Percentiles rank a stretch among this genome's conserved stretches.
Conservation (phyloP, 2,113 vertebrate genomes). For the Tetrax tetrax region DNA sequence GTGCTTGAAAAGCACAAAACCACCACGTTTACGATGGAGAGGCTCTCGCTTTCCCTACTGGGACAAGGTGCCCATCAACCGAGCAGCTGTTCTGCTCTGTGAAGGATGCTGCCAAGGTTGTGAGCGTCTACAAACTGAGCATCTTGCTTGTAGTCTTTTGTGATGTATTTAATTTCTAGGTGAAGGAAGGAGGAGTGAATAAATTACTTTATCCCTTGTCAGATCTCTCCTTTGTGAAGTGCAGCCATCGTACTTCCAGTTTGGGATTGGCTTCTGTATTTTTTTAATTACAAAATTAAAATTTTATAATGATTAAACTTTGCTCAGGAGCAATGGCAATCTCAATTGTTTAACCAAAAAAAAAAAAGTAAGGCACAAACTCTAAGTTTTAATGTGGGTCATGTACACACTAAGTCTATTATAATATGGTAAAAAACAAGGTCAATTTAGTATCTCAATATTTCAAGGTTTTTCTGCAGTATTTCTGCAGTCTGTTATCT, state of each 20-base stretch:
- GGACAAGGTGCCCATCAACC: conserved; percentile 9
- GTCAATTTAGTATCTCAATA: not conserved
- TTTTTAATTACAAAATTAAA: conserved; percentile 43
- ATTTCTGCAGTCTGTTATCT: not conserved
- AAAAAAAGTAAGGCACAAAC: not conserved
- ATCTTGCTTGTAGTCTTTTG: not conserved
- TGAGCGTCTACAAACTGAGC: not conserved
- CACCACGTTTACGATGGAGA: not conserved
- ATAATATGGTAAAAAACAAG: not conserved
- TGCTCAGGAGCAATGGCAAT: not conserved
- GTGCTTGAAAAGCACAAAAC: conserved; percentile 17
- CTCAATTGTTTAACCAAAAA: not conserved
- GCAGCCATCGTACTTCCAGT: not conserved
- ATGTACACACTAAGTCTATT: not conserved
- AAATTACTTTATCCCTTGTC: conserved; percentile 22
- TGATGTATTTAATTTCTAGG: conserved; percentile 35
- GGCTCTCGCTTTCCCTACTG: not conserved
- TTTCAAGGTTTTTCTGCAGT: not conserved
- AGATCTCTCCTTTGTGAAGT: not conserved
- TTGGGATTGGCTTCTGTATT: not conserved
- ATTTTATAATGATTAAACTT: not conserved
- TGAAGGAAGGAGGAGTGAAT: conserved; percentile 2
- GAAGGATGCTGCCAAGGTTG: conserved; percentile 46
- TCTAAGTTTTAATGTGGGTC: not conserved
- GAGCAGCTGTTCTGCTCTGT: conserved; percentile 25